Percentiles rank a stretch among this genome's conserved stretches.
These are phyloP conservation scores for Drosophila murphyi DNA, from an alignment of 1,140 invertebrate genomes.

Conservation along the genomic window DNA sequence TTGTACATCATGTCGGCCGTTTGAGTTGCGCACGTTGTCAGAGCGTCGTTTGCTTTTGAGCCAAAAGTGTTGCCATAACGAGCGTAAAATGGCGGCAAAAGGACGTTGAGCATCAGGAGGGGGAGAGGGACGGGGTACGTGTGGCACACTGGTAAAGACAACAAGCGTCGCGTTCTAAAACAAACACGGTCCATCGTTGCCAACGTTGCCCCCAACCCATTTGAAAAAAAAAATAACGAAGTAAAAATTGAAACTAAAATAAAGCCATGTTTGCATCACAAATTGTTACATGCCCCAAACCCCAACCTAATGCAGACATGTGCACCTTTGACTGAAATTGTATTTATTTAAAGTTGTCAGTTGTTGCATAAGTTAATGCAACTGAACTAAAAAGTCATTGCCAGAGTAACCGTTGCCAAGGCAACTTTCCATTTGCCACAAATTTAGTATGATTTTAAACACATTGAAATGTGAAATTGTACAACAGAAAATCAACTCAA, in stretches of 20 bases:
- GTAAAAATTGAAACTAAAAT: slow-evolving; percentile 83
- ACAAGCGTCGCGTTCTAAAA: slow-evolving; percentile 72
- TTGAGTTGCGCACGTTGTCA: slow-evolving; percentile 60
- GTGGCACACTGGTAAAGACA: slow-evolving; percentile 59
- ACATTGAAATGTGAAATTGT: slow-evolving; percentile 62
- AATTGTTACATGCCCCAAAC: slow-evolving; percentile 66
- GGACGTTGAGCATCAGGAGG: slow-evolving; percentile 48
- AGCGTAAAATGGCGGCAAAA: slow-evolving; percentile 82
- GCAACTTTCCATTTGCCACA: slow-evolving; percentile 13
- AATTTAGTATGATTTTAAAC: slow-evolving; percentile 62
- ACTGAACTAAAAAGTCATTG: slow-evolving; percentile 34
- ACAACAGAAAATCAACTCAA: slow-evolving; percentile 39
- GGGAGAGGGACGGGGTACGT: not conserved
- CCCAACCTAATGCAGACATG: slow-evolving; percentile 2
- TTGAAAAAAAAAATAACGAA: slow-evolving; percentile 76
- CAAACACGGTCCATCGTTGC: slow-evolving; percentile 53
- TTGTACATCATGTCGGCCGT: slow-evolving; percentile 53
- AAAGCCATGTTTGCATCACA: slow-evolving; percentile 80
- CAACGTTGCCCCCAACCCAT: not conserved
- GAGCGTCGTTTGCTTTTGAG: slow-evolving; percentile 74
- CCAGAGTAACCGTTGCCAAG: slow-evolving; percentile 25
- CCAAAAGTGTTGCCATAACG: slow-evolving; percentile 81
- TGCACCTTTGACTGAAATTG: slow-evolving; percentile 59
- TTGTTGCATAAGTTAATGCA: slow-evolving; percentile 70
- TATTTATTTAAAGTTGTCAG: slow-evolving; percentile 81